Evolutionary conservation across 2,113 vertebrate species (phyloP), one percentile per base, ranked within the genome.

Genomic region (Alligator mississippiensis): DNA sequence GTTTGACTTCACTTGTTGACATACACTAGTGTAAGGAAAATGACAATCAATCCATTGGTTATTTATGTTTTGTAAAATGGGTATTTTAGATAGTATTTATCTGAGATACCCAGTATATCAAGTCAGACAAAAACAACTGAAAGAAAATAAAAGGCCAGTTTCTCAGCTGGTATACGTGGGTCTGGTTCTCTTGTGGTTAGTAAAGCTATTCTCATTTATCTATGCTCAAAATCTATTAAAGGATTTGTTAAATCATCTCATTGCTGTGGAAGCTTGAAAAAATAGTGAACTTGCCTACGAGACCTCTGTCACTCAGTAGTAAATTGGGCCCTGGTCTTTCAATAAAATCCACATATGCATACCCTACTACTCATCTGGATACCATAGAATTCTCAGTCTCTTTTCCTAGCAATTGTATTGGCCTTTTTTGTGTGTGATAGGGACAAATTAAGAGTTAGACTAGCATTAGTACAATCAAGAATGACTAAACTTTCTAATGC

Each of bases 381-480:
- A 59, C 63, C 83, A 88, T 80, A 92, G 11, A 2, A 87, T 1
- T 3, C 24, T 63, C 11, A 58, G 2, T 28, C 54, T 75, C 3
- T 18, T 93, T 90, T 87, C 16, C 28, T 83, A 86, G 55, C 7
- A 86, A 2, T 2, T 84, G 10, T 22, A n/a, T 81, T 63, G 3
- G 38, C 5, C 38, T 38, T 38, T 38, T 89, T 27, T 84, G 19
- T 84, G 1, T n/a, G 11, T 27, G 16, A 70, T 27, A 85, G 6
- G 6, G 2, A 18, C 22, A 0, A 0, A 16, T 38, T 28, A 85
- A 88, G 24, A 34, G 0, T 47, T n/a, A 84, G 24, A 60, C 9
- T 27, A 58, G 5, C 9, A 27, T 34, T 89, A n/a, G 1, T 82
- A 82, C 24, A 60, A 1, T 62, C 30, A 55, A 5, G 34, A 24